Conservation (phyloP, 2,888 invertebrate genomes). For the Silvanus unidentatus region DNA sequence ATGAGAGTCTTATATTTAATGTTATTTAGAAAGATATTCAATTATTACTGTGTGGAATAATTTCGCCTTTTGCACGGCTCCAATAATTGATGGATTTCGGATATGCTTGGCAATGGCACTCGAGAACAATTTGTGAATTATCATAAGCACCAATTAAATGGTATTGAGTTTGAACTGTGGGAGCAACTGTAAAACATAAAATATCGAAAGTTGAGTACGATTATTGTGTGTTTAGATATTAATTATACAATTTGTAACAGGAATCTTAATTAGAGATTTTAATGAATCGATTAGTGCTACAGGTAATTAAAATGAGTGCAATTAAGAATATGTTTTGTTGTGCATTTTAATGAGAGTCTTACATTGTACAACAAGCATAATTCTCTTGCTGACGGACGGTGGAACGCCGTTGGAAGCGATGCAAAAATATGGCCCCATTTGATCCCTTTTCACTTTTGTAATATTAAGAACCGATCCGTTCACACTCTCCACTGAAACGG, state of each 20-base stretch:
- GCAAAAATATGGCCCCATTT: slow-evolving; percentile 77
- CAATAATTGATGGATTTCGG: slow-evolving; percentile 70
- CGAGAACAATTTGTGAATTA: slow-evolving; percentile 61
- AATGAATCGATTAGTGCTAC: too few species aligned
- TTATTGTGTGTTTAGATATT: too few species aligned
- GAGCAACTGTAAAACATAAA: slow-evolving; percentile 56
- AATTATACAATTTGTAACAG: background rate
- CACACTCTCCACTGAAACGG: slow-evolving; percentile 55
- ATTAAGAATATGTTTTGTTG: too few species aligned
- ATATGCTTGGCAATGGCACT: slow-evolving; percentile 69
- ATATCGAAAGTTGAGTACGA: too few species aligned
- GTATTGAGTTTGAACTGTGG: slow-evolving; percentile 67
- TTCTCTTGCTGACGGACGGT: slow-evolving; percentile 82
- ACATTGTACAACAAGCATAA: slow-evolving; percentile 80
- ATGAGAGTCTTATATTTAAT: too few species aligned
- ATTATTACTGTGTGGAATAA: slow-evolving; percentile 40
- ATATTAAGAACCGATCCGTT: slow-evolving; percentile 65
- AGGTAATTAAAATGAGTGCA: too few species aligned
- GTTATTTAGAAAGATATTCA: too few species aligned
- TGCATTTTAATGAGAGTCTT: too few species aligned
- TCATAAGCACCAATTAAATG: slow-evolving; percentile 64
- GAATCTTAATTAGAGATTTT: background rate
- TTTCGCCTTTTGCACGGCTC: slow-evolving; percentile 62
- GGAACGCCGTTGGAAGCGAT: slow-evolving; percentile 83
- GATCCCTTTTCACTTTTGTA: slow-evolving; percentile 64